Base-by-base conservation (phyloP, 2,888 invertebrate genomes). In the Lobophora halterata region DNA sequence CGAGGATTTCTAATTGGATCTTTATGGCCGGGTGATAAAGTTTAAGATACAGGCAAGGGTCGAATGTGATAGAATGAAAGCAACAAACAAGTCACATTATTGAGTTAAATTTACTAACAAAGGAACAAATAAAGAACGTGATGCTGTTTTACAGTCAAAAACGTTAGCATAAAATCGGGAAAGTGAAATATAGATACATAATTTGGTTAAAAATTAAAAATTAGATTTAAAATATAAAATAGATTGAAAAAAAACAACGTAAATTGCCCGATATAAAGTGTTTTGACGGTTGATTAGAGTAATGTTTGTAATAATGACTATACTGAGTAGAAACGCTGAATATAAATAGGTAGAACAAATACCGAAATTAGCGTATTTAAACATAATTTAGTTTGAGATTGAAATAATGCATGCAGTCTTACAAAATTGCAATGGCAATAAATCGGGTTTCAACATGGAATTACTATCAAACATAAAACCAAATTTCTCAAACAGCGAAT, bases 401-500 rank as follows among this genome's bases (percentile, higher is more conserved):
- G 11, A 12, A 6, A 12, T 12, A 6, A 24, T 12, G 24, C 12
- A 8, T n/a, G 12, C 12, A 21, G n/a, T n/a, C 12, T 12, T 11
- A n/a, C 5, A 40, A 27, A 11, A 24, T 23, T 14, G 21, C 21
- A 26, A 29, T 9, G 17, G 11, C 13, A 19, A 27, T 25, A 5
- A 20, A 28, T 25, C 17, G 13, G 9, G 31, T 34, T 62, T 46
- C 40, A 58, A 54, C 57, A 50, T 44, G 30, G 52, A 42, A 53
- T 61, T 58, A 70, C 45, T n/a, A n/a, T 66, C 66, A 61, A 61
- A 48, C 48, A 63, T 62, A 58, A 63, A 61, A 58, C 58, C n/a
- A n/a, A 68, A 66, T 71, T 69, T 68, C 61, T 58, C 59, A 58
- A 62, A 70, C 47, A 50, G 33, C 39, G 60, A 53, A 59, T 63